Evolutionary conservation across 2,113 vertebrate genomes (phyloP).

Genomic region (Crocuta crocuta): DNA sequence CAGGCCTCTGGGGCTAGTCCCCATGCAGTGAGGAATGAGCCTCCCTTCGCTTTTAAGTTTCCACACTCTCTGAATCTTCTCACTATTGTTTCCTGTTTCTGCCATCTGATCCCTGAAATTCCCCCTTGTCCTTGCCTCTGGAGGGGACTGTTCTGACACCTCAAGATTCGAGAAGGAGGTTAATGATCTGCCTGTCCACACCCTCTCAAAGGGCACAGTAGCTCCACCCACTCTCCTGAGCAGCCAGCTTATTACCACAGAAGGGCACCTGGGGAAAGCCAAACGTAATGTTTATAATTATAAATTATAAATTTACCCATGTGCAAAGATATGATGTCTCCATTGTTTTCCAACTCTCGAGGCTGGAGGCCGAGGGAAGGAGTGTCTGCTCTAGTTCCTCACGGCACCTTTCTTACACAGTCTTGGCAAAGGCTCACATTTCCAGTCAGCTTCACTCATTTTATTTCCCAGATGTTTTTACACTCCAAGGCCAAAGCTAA

Average conservation of each 20-base stretch:
- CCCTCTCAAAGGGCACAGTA: not conserved
- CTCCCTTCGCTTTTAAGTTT: not conserved
- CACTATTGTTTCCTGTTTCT: not conserved
- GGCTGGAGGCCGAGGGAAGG: not conserved
- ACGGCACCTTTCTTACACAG: not conserved
- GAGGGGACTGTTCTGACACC: not conserved
- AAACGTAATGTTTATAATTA: not conserved
- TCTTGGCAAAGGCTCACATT: slow-evolving; percentile 52
- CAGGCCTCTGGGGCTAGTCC: not conserved
- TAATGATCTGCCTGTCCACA: not conserved
- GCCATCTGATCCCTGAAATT: not conserved
- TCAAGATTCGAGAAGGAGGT: not conserved
- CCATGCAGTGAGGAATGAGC: not conserved
- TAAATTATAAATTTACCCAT: not conserved
- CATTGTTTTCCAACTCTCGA: not conserved
- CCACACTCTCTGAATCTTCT: not conserved
- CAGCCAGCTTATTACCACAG: not conserved
- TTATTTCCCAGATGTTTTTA: slow-evolving; percentile 70
- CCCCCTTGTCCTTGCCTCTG: not conserved
- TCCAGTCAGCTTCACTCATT: slow-evolving; percentile 48
- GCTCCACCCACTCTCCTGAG: not conserved
- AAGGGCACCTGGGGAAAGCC: not conserved
- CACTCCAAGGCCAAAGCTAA: not conserved
- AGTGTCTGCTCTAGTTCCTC: not conserved
- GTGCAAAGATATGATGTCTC: not conserved